Base-by-base conservation (phyloP, 2,113 vertebrate species). In the Coregonus clupeaformis region DNA sequence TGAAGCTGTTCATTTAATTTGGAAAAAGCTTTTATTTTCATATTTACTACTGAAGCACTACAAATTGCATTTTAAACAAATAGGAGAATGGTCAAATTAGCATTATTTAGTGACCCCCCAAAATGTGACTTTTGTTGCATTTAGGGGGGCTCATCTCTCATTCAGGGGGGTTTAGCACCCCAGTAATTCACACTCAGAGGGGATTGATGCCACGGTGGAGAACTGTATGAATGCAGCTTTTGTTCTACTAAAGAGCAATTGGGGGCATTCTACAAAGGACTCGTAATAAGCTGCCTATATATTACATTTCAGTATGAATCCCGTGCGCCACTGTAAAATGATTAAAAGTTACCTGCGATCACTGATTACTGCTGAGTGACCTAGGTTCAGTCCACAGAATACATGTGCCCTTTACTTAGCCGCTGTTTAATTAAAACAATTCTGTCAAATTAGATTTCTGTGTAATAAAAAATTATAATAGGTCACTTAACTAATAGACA, bases 341-440 rank as follows among this genome's bases (percentile, higher is more conserved):
- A 76, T 79, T 77, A 77, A 77, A 72, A 60, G 16, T 74, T 75
- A 72, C 76, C 77, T 79, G 68, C 69, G 81, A 75, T 77, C 80
- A 78, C 75, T 74, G 77, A 77, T 77, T 77, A 73, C 75, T 45
- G 52, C 20, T 52, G 63, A 55, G 64, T 36, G 73, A 65, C 65
- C 27, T 68, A 68, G 73, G 67, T 75, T 71, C 11, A 64, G 45
- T 45, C 71, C 3, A 65, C 25, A 81, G 57, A 77, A 71, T 55
- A 66, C 75, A 77, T 32, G 36, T 64, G 66, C 49, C 57, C 57
- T 60, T 60, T 60, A 60, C 57, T 60, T 60, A 22, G 25, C 63
- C 69, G 69, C 79, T 73, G 86, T 88, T 90, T 90, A 92, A 92
- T 92, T 93, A 91, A 92, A 90, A 42, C 7, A 90, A 80, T 86